Percentiles rank a stretch among this genome's conserved stretches.
phyloP scores from a whole-genome alignment of 2,888 invertebrate genomes.

The Polydrusus pterygomalis region DNA sequence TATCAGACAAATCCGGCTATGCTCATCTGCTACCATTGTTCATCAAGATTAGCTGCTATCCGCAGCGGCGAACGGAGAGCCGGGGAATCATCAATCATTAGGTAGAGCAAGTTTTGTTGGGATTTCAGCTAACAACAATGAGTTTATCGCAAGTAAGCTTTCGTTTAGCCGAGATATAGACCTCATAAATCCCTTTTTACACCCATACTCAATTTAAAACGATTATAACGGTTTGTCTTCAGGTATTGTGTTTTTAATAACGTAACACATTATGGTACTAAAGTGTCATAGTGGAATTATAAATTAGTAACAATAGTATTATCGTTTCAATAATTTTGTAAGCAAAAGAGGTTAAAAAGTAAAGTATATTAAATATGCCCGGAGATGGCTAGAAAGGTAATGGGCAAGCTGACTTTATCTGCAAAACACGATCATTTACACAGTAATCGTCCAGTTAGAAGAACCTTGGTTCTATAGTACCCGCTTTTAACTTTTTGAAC shows the following conservation, averaged over 20 bases:
- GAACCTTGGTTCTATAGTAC: no score
- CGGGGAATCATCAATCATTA: conserved; percentile 64
- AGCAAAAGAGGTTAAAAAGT: neutral
- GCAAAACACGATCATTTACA: no score
- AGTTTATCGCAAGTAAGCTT: conserved; percentile 59
- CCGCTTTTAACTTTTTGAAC: no score
- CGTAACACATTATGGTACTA: neutral
- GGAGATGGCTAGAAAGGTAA: no score
- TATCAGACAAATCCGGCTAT: conserved; percentile 61
- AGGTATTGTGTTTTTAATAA: conserved; percentile 5
- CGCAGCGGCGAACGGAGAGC: conserved; percentile 56
- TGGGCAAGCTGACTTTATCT: no score
- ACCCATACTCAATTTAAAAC: conserved; percentile 3
- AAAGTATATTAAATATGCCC: no score
- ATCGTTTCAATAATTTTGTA: no score
- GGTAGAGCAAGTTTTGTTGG: conserved; percentile 65
- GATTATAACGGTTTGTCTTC: conserved; percentile 25
- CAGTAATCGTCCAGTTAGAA: no score
- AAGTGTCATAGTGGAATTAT: neutral
- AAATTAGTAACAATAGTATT: neutral
- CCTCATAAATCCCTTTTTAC: conserved; percentile 44
- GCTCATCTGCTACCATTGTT: conserved; percentile 63
- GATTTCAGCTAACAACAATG: conserved; percentile 62
- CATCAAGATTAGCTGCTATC: conserved; percentile 63
- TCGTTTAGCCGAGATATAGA: conserved; percentile 55